These are phyloP conservation scores for Strix occidentalis DNA, from an alignment of 2,797 vertebrate genomes.

Conservation along the genomic window DNA sequence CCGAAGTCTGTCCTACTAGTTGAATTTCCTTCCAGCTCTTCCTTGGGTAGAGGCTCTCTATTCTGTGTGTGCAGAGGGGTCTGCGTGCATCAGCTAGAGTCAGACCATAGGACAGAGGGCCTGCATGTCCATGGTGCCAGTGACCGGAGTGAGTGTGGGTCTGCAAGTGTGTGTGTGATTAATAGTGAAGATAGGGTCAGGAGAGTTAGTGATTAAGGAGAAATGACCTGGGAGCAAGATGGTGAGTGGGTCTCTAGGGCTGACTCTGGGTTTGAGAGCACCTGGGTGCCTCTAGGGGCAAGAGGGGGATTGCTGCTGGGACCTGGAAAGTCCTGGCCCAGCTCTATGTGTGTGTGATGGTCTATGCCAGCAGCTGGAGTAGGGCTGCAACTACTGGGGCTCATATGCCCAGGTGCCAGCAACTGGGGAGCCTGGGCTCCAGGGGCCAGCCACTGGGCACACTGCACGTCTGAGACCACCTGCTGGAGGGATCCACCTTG, in stretches of 20 bases:
- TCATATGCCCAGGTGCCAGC: background rate
- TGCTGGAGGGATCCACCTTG: background rate
- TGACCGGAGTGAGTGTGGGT: too few relatives aligned
- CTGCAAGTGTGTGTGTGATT: fast-evolving
- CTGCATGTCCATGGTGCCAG: fast-evolving
- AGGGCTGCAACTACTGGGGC: background rate
- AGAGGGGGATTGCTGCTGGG: background rate
- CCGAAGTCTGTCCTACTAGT: background rate
- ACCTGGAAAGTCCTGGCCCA: background rate
- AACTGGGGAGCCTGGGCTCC: background rate
- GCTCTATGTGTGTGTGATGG: background rate
- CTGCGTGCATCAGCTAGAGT: background rate
- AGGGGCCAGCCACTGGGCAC: background rate
- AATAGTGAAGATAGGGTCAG: too few relatives aligned
- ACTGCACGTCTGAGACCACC: background rate
- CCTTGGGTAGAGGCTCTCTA: too few relatives aligned
- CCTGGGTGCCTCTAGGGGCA: background rate
- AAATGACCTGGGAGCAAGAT: background rate
- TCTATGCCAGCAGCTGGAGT: background rate
- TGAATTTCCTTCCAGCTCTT: background rate
- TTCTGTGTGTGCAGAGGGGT: background rate
- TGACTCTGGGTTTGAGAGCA: background rate
- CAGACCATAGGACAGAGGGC: fast-evolving
- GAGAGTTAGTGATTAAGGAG: background rate
- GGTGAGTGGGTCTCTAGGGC: background rate